Evolutionary conservation across 2,888 invertebrate species (phyloP), one percentile per base, ranked within the genome.

Genomic region (Pycnomerus fuliginosus): DNA sequence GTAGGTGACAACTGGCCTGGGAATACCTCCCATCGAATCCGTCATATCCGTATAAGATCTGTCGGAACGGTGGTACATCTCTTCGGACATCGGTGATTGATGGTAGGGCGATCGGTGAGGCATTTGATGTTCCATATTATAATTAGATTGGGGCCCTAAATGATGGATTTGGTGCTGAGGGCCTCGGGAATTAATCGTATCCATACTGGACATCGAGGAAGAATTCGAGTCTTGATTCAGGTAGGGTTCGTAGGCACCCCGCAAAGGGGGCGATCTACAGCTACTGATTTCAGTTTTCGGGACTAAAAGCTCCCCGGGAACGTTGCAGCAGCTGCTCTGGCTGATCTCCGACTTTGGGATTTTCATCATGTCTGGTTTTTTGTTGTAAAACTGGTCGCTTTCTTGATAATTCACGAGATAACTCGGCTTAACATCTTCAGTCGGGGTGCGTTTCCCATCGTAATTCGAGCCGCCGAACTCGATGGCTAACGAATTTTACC

Each of bases 151-250:
- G 16, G 69, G 60, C n/a, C 49, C 58, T 52, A 46, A 57, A 54
- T 60, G 65, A 55, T 76, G 77, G 24, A 73, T 65, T 23, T 74
- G 73, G 48, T 75, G 76, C 51, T 35, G 45, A 44, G 68, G 67
- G 1, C 67, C 67, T 39, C 72, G 59, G 2, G 71, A 64, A 34
- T 69, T 69, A 61, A 74, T 71, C n/a, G 83, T 79, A 66, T 87
- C 87, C 82, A 86, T 84, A 62, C 82, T 83, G 3, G 80, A 80
- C 74, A 80, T 74, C 17, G 80, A 81, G 2, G 81, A 87, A 55
- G 81, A 81, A 60, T 81, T 82, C 49, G 87, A 86, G 73, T 87
- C 87, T 74, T 81, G 81, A 61, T 79, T 82, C 56, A 80, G 66
- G 63, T 82, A 82, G 1, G 78, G 80, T 72, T 84, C 85, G 77